Conservation (phyloP, 2,888 invertebrate species). For the Sclerodermus sp. region DNA sequence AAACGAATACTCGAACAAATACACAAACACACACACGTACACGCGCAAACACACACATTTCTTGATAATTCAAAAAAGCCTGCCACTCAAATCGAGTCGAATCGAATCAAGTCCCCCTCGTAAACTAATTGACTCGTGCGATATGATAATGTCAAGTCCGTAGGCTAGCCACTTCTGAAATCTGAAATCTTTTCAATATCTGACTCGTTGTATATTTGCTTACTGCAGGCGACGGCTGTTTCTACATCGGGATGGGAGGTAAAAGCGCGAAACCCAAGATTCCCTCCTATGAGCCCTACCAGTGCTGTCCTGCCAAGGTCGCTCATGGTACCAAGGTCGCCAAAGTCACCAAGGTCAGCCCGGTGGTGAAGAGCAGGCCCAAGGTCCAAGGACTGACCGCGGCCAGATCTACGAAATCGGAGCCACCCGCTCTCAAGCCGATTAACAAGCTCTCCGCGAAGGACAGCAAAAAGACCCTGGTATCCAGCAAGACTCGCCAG, state of each 20-base stretch:
- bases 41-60: too few relatives aligned
- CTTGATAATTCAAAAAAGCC: too few relatives aligned
- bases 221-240: constrained; percentile 95
- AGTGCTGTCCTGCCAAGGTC: constrained; percentile 88
- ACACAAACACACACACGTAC: too few relatives aligned
- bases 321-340: constrained; percentile 78
- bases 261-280: constrained; percentile 74
- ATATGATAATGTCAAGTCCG: constrained; percentile 21
- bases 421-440: constrained; percentile 43
- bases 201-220: constrained; percentile 73
- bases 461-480: constrained; percentile 55
- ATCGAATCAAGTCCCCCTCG: too few relatives aligned
- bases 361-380: constrained; percentile 35
- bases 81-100: too few relatives aligned
- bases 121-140: constrained; percentile 29
- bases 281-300: constrained; percentile 84
- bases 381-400: constrained; percentile 17
- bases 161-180: constrained; percentile 34
- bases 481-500: constrained; percentile 38
- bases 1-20: too few relatives aligned
- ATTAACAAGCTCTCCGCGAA: constrained; percentile 58
- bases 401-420: constrained; percentile 29
- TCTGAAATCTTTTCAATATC: constrained; percentile 34
- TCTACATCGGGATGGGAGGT: constrained; percentile 94
- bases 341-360: constrained; percentile 75